A percentile compares a stretch with the other conserved stretches of the same genome.
Evolutionary conservation across 2,888 invertebrate species (phyloP).

Genomic region (Poecilus cupreus): DNA sequence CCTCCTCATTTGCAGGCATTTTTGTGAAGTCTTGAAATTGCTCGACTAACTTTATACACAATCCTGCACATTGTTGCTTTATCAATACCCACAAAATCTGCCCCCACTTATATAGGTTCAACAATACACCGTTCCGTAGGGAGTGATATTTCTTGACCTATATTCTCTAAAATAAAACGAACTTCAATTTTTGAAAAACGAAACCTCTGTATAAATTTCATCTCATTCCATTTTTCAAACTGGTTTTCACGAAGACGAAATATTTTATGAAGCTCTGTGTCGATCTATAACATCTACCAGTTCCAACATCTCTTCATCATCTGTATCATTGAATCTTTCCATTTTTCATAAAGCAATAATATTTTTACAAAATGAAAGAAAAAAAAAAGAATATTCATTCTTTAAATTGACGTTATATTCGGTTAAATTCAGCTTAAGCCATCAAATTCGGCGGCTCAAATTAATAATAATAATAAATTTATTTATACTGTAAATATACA

Average conservation of each 20-base stretch:
- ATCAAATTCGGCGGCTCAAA: no score
- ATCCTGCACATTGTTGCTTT: constrained; percentile 40
- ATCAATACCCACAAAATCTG: constrained; percentile 38
- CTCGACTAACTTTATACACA: constrained; percentile 33
- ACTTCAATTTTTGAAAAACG: background rate
- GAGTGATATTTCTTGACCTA: background rate
- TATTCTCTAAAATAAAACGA: background rate
- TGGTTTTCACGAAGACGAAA: background rate
- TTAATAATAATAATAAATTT: no score
- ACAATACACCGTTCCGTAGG: no score
- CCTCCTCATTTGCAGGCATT: constrained; percentile 30
- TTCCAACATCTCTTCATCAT: no score
- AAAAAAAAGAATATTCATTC: no score
- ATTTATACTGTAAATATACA: no score
- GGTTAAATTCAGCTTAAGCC: no score
- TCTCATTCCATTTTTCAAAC: constrained; percentile 1
- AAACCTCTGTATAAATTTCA: constrained; percentile 1
- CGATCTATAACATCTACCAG: background rate
- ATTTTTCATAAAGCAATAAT: background rate
- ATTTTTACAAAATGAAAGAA: background rate
- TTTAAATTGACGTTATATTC: no score
- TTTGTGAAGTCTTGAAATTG: background rate
- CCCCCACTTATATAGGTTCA: no score
- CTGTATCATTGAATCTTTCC: background rate
- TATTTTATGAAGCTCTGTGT: background rate